phyloP scores from a whole-genome alignment of 2,888 invertebrate species.

The Crossocerus cetratus region DNA sequence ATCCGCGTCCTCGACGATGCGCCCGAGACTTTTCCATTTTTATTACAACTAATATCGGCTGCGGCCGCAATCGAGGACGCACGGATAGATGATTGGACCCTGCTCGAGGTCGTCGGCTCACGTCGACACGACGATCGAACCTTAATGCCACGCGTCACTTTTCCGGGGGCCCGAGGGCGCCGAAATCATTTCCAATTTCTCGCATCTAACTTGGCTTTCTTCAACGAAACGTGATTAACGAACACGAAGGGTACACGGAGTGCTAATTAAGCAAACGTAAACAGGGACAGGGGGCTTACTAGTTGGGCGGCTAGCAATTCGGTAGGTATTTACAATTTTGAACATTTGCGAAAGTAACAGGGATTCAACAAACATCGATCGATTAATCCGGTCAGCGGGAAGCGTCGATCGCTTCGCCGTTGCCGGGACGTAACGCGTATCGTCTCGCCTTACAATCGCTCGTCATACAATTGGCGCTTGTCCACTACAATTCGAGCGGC shows the following conservation, averaged over 20 bases:
- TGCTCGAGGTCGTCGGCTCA: conserved; percentile 46
- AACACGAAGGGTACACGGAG: background rate
- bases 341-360: background rate
- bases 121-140: conserved; percentile 38
- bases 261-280: background rate
- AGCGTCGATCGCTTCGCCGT: conserved; percentile 29
- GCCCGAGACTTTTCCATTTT: no score
- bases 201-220: background rate
- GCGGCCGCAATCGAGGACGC: background rate
- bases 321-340: background rate
- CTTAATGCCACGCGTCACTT: background rate
- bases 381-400: background rate
- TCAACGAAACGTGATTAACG: background rate
- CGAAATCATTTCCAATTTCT: no score
- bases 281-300: background rate
- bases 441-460: conserved; percentile 13
- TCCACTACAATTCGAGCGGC: conserved; percentile 19
- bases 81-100: conserved; percentile 29
- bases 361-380: background rate
- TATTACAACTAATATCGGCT: no score
- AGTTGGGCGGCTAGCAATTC: conserved; percentile 7
- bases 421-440: conserved; percentile 22
- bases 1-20: no score
- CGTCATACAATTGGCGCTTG: conserved; percentile 5
- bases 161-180: background rate